Base-by-base conservation (phyloP, 2,113 vertebrate genomes). In the Notechis scutatus region DNA sequence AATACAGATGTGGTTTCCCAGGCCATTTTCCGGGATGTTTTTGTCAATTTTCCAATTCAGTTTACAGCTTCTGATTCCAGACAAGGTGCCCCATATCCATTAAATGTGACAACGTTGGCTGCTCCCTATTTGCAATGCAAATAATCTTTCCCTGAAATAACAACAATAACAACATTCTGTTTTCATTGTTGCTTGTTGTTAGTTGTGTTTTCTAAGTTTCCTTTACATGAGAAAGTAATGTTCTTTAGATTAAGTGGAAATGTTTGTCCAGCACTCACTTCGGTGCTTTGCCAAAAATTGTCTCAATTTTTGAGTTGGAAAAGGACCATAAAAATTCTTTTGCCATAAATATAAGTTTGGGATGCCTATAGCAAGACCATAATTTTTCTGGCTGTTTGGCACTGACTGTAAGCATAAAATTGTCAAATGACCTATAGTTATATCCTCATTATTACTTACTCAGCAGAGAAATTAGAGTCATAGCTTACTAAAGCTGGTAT, bases 371-470 rank as follows among this genome's bases (percentile, higher is more conserved):
- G 94, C 15, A 90, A 85, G 92, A 81, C 92, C 95, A 95, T 95
- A 93, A 96, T 96, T 95, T 96, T 92, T 95, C 94, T 95, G 56
- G 88, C 94, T 90, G 85, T 91, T 95, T 5, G 85, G 95, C 91
- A 94, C 81, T 26, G 64, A 94, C 90, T 93, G 0, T 92, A 85
- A 91, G 50, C 96, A 93, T 95, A 57, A 85, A 81, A 94, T 56
- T 64, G 94, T 95, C 96, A 89, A n/a, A 0, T 90, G 94, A 94
- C 95, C 94, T 93, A 56, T 90, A 94, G 52, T 91, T 88, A 74
- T 0, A 1, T 86, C 93, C 88, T 92, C 88, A 90, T 93, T 90
- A 87, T 87, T 61, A 92, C 81, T 86, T 8, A 89, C 92, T 90
- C 95, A 92, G 85, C 1, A 52, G 94, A 96, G 94, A 69, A 94